These are phyloP conservation scores for Sceloporus undulatus DNA, from an alignment of 2,113 vertebrate species.

Conservation along the genomic window DNA sequence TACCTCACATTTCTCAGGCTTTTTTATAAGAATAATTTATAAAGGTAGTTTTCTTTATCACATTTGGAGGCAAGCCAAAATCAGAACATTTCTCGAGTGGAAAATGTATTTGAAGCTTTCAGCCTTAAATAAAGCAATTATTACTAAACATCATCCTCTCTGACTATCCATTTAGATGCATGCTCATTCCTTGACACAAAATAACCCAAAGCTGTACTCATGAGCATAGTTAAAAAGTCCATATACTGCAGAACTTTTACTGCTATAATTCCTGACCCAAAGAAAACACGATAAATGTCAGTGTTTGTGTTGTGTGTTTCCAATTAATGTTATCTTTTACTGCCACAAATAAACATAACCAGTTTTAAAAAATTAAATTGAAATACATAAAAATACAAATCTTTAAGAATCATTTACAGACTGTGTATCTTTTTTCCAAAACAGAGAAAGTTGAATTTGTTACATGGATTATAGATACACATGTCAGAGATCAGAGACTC, in stretches of 20 bases:
- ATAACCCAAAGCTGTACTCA: not conserved
- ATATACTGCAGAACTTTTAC: not conserved
- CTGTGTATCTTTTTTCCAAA: not conserved
- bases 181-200: not conserved
- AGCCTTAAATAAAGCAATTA: constrained; percentile 1
- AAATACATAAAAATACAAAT: not conserved
- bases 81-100: not conserved
- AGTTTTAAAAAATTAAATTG: not conserved
- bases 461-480: not conserved
- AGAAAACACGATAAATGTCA: not conserved
- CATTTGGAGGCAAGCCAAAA: not conserved
- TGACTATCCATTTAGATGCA: not conserved
- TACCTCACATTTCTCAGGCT: not conserved
- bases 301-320: too few species aligned
- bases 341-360: too few species aligned
- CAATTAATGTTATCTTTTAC: not conserved
- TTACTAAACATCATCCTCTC: not conserved
- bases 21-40: constrained; percentile 8
- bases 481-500: too few species aligned
- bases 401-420: not conserved
- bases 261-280: not conserved
- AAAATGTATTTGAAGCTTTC: constrained; percentile 7
- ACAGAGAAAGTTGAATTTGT: not conserved
- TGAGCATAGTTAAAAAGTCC: not conserved
- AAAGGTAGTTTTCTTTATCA: constrained; percentile 18